Conservation (phyloP, 1,140 invertebrate genomes). For the Acromyrmex heyeri region DNA sequence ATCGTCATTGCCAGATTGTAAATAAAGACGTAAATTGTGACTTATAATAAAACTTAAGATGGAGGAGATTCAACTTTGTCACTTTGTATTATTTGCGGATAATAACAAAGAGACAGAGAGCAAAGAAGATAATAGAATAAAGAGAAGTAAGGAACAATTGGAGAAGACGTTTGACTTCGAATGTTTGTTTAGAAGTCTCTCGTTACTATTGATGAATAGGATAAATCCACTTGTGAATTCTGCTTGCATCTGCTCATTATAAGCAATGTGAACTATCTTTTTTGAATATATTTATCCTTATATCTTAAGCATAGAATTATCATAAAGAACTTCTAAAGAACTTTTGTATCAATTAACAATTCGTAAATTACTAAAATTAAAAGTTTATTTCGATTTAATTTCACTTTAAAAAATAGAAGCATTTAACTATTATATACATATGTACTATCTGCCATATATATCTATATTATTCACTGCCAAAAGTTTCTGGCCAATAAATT, state of each 20-base stretch:
- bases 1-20: slow-evolving; percentile 4
- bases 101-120: slow-evolving; percentile 13
- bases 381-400: neutral
- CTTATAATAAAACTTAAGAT: slow-evolving; percentile 30
- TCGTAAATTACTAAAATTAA: neutral
- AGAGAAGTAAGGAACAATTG: slow-evolving; percentile 40
- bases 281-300: slow-evolving; percentile 19
- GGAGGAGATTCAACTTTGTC: slow-evolving; percentile 21
- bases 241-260: slow-evolving; percentile 35
- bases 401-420: neutral
- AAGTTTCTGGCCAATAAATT: too few species aligned
- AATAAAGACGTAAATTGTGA: slow-evolving; percentile 19
- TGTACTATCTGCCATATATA: neutral
- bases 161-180: neutral
- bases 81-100: slow-evolving; percentile 19
- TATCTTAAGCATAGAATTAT: neutral
- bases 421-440: neutral
- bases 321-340: neutral
- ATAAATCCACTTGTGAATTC: slow-evolving; percentile 28
- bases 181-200: slow-evolving; percentile 51
- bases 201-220: slow-evolving; percentile 54
- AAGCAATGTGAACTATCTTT: neutral
- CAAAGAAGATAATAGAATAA: slow-evolving; percentile 6
- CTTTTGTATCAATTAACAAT: neutral
- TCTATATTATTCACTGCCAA: too few species aligned